Base-by-base conservation (phyloP, 1,140 invertebrate species). In the Drosophila jambulina region DNA sequence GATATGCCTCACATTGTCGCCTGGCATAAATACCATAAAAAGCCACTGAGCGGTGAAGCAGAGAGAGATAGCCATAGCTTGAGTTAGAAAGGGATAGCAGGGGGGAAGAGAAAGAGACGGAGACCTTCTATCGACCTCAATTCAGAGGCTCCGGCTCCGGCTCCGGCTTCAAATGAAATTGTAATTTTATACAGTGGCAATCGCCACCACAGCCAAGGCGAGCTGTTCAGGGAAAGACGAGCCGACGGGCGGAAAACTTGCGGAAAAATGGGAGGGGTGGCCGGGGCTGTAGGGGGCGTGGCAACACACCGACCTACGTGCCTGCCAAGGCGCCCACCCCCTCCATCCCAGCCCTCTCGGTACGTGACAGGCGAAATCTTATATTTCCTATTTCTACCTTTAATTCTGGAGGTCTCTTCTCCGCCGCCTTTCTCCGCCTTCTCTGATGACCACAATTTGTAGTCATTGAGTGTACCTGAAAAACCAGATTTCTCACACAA, bases 371-470 rank as follows among this genome's bases (percentile, higher is more conserved):
- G 49, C 70, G 45, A 74, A 72, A 72, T 72, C 70, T 60, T 38
- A 70, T 60, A 74, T 74, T 74, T 74, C 45, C 70, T 72, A 70
- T 72, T 78, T 77, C 56, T 53, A 78, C 75, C 75, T 78, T 78
- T 51, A 68, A 42, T 78, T 78, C 62, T 34, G 43, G 42, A 23
- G 38, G 40, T 36, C 51, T 36, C 27, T 29, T 13, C 43, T 10
- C 3, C 34, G 8, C n/a, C 34, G 5, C 36, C 40, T 36, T 53
- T 10, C 58, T 38, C 62, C 17, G 21, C 17, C 36, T 38, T 38
- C 59, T 27, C 51, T 83, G 80, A 83, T 83, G 80, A 83, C 80
- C 80, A 75, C 80, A 61, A 83, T 83, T 83, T 83, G 80, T 79
- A 83, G 80, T 83, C 80, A 83, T 83, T 83, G 80, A 83, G 63